Percentiles rank a stretch among this genome's conserved stretches.
These are phyloP conservation scores for Sebastes minor DNA, from an alignment of 2,797 vertebrate species.

Conservation along the genomic window DNA sequence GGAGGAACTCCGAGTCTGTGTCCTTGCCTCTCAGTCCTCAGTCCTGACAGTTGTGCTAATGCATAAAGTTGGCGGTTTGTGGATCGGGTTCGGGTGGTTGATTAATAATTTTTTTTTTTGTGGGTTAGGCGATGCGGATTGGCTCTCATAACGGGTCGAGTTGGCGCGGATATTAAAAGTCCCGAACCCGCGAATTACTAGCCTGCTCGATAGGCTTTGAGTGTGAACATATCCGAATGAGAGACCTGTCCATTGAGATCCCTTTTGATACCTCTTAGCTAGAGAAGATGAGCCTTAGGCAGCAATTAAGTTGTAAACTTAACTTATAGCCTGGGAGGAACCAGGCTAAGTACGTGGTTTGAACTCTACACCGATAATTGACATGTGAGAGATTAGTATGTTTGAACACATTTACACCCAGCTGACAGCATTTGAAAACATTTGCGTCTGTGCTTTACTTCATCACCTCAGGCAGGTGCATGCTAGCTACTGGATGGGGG, in stretches of 20 bases:
- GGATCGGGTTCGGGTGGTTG: no score
- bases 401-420: slow-evolving; percentile 58
- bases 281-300: slow-evolving; percentile 56
- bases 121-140: no score
- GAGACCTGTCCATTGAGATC: slow-evolving; percentile 49
- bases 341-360: slow-evolving; percentile 34
- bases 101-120: no score
- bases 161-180: no score
- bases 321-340: slow-evolving; percentile 42
- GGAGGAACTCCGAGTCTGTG: no score
- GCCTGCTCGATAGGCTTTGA: no score
- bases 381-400: slow-evolving; percentile 36
- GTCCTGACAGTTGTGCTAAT: no score
- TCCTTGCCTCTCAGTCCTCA: no score
- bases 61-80: no score
- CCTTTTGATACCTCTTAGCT: slow-evolving; percentile 66
- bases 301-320: slow-evolving; percentile 72
- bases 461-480: slow-evolving; percentile 38
- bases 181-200: no score
- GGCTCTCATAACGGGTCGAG: no score
- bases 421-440: slow-evolving; percentile 57
- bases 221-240: no score
- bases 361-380: slow-evolving; percentile 48
- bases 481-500: slow-evolving; percentile 27
- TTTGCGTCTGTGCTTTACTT: slow-evolving; percentile 16